Evolutionary conservation across 64 coral and sea anemone species (phyloP), one percentile per base, ranked within the genome.

Genomic region (Montipora foliosa): DNA sequence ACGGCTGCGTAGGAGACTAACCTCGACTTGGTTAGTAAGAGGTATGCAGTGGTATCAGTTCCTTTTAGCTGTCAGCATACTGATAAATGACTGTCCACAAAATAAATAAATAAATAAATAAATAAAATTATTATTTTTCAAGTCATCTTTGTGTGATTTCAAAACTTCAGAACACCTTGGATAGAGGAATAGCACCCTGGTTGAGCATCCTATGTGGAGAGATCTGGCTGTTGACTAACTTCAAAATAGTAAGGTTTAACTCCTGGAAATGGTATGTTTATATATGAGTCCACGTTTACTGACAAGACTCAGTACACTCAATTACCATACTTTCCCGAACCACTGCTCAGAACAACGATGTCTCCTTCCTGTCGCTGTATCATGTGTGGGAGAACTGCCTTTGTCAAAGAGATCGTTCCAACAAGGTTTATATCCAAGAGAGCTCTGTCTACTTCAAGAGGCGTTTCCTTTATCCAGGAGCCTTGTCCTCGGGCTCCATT

Each of bases 331-430:
- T 94, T 95, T 75, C 94, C 97, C 7, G 53, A 4, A 21, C 75
- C 19, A 48, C 97, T 98, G 52, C 89, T 94, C 12, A 98, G 89
- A 57, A 94, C 92, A 59, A 93, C 94, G 79, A 98, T 81, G 45
- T 98, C 88, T 11, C 97, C 97, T 11, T 24, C 13, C 5, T 84
- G 75, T 60, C 51, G 72, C 58, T 89, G 8, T 48, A 98, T 82
- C 97, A 98, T 98, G 66, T 95, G 77, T 16, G 91, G 91, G 44
- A 96, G 72, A 16, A 98, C 91, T 13, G 89, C 79, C 60, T 98
- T 96, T 13, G 97, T 98, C 17, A 98, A 24, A 0, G 97, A 98
- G 5, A 96, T 98, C 20, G 94, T 83, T 0, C 97, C 97, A 61
- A 98, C 8, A 5, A 91, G 20, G 22, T 98, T 98, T 4, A 91